Evolutionary conservation across 2,797 vertebrate genomes (phyloP), one percentile per base, ranked within the genome.

Genomic region (Naso thynnoides): DNA sequence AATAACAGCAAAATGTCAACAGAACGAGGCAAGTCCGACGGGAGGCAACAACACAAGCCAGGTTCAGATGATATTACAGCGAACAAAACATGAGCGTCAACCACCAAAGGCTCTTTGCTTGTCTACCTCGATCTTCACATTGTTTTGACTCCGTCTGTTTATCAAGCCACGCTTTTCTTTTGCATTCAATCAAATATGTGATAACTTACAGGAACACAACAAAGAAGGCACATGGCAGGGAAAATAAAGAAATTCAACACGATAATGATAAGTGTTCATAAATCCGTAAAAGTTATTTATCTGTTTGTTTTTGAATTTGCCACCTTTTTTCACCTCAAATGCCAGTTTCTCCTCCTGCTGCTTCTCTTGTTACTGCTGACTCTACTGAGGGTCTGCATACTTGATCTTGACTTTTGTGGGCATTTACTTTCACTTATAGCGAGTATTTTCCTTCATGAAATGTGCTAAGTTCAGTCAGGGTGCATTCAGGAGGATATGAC

Each of bases 1-100:
- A 94, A 94, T 81, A 94, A 92, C 93, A 92, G 86, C 84, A 90
- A 90, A 93, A 92, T 93, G 92, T 94, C 92, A 94, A 93, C 93
- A 93, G 89, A 93, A 87, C 78, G 83, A 87, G 86, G 86, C 82
- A 59, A 90, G 93, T 94, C 93, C 91, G 66, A 94, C 86, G 90
- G 91, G 92, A 94, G 93, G 88, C 91, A 94, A 86, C 91, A 92
- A 92, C 91, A 90, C 89, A 88, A 88, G 88, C 87, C 87, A 76
- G 89, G 90, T 93, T 95, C 93, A 93, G 89, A 93, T 90, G 86
- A 92, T 93, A 94, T 94, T 92, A 94, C 83, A 56, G 79, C 68
- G 82, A 93, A 92, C 84, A 90, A 93, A 94, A 92, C 90, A 82
- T 60, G 82, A 92, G 87, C 79, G 72, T 85, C 86, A 89, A 91